Conservation (phyloP, 2,113 vertebrate genomes). For the Morone chrysops region DNA sequence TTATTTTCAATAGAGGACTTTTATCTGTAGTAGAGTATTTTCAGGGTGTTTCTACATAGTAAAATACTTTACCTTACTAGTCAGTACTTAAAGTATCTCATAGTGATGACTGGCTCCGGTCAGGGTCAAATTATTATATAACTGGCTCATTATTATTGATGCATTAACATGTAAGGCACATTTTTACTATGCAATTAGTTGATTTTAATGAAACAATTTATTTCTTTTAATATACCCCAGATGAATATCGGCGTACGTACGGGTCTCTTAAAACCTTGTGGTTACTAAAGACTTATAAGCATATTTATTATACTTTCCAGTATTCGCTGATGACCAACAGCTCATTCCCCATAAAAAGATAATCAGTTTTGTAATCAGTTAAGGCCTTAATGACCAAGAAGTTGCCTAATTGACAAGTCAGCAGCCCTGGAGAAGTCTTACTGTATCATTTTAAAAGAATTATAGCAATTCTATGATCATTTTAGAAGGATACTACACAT, state of each 20-base stretch:
- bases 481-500: neutral
- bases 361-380: neutral
- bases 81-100: no score
- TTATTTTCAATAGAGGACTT: no score
- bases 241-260: neutral
- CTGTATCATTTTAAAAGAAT: neutral
- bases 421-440: neutral
- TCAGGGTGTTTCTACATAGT: no score
- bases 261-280: neutral
- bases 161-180: no score
- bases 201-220: no score
- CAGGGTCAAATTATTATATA: no score
- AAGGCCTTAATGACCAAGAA: neutral
- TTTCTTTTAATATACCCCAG: neutral
- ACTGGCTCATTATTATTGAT: no score
- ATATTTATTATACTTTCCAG: neutral
- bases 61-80: no score
- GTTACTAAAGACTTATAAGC: neutral
- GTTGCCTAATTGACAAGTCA: neutral
- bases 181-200: no score
- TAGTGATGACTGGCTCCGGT: no score
- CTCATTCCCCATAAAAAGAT: neutral
- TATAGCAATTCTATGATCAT: neutral
- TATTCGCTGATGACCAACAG: neutral
- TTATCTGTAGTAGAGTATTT: no score